Percentiles rank a stretch among this genome's conserved stretches.
Conservation (phyloP, 2,113 vertebrate genomes). For the Plotosus lineatus region DNA sequence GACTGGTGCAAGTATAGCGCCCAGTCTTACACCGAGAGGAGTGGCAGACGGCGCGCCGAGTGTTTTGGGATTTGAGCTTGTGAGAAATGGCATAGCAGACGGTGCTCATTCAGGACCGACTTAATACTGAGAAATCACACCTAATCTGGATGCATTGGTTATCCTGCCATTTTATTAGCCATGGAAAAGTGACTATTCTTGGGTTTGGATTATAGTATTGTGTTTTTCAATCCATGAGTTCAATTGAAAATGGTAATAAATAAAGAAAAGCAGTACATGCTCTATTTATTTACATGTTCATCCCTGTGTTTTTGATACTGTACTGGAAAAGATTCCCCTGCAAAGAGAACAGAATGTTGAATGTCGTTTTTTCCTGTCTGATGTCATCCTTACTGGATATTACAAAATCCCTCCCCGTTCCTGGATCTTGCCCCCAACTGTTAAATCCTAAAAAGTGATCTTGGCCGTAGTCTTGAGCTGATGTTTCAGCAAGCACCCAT, state of each 20-base stretch:
- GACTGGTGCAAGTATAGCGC: neutral
- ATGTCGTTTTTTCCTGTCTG: neutral
- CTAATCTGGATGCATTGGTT: conserved; percentile 2
- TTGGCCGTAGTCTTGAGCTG: neutral
- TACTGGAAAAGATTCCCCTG: neutral
- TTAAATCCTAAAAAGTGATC: neutral
- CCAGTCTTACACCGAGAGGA: conserved; percentile 1
- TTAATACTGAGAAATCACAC: neutral
- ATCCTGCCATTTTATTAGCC: neutral
- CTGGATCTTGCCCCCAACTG: neutral
- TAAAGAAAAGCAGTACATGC: neutral
- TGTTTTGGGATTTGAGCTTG: conserved; percentile 1
- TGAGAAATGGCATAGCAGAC: conserved; percentile 15
- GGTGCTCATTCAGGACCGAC: neutral
- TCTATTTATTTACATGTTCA: neutral
- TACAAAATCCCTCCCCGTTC: conserved; percentile 1
- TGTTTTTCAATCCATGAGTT: neutral
- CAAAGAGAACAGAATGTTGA: neutral
- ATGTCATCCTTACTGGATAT: neutral
- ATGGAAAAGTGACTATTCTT: neutral
- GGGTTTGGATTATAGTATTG: neutral
- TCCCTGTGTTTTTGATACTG: neutral
- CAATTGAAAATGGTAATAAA: neutral
- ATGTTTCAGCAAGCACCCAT: neutral
- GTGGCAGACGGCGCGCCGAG: conserved; percentile 7